Evolutionary conservation across 2,113 vertebrate genomes (phyloP), one percentile per base, ranked within the genome.

Genomic region (Rana temporaria): DNA sequence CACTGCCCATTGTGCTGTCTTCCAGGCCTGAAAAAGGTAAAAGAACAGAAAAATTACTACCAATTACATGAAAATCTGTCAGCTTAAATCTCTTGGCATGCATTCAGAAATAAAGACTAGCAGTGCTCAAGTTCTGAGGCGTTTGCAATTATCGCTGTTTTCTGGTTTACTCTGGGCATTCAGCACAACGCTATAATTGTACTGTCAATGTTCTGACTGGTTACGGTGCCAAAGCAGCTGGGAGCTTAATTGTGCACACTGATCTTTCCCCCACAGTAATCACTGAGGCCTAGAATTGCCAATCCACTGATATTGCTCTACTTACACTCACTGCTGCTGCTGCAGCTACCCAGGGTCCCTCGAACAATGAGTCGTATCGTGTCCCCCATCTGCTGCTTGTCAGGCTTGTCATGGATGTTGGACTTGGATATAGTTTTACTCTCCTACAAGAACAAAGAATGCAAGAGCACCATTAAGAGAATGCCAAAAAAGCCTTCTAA

Each of bases 291-390:
- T 22, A 12, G 4, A 38, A 52, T 12, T 20, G 53, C 32, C 52
- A 55, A 26, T 30, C n/a, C 17, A 8, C 14, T 16, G 48, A 71
- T 71, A 16, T 32, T 26, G 72, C 20, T 57, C 42, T 69, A 93
- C 96, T 95, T 88, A 99, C 98, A 99, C 90, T 99, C 98, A 84
- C 96, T 99, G 85, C 96, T 99, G 86, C 96, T 99, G 90, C 97
- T 99, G 91, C 97, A 99, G 91, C 97, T 99, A 87, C 98, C 97
- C 76, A 99, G 90, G 70, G 97, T 98, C 85, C 98, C 98, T 90
- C 97, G 96, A 72, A 99, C 98, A 65, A 99, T 97, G 93, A 98
- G 96, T 6, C 95, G 95, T 82, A 99, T 98, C 8, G 96, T 93
- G 84, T 98, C 98, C 86, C 92, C 96, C 24, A 92, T 91, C 85